Evolutionary conservation across 2,113 vertebrate species (phyloP).

Genomic region (Atractosteus spatula): DNA sequence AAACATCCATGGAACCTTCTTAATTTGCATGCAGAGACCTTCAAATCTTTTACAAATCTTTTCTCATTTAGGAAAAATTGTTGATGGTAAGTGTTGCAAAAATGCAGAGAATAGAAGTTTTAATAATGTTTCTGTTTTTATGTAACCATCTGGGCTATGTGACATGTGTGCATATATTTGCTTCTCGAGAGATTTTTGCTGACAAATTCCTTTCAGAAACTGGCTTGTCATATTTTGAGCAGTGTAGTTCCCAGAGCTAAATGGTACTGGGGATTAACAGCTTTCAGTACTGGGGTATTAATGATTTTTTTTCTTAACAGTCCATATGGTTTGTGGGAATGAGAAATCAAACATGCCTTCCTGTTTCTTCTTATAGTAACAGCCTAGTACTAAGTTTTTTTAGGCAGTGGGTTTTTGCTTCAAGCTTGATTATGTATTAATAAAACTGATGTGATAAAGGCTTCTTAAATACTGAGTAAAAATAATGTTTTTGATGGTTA

Average conservation of each 20-base stretch:
- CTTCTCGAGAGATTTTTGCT: neutral
- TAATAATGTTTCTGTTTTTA: neutral
- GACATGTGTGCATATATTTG: neutral
- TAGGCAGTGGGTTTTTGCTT: no score
- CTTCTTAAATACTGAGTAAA: no score
- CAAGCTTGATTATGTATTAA: no score
- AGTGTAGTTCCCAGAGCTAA: neutral
- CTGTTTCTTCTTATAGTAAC: neutral
- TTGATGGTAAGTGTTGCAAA: neutral
- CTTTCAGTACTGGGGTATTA: neutral
- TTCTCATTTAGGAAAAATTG: no score
- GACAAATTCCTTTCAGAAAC: constrained; percentile 5
- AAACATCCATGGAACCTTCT: no score
- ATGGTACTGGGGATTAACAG: neutral
- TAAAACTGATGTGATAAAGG: no score
- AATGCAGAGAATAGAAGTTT: neutral
- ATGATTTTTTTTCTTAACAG: neutral
- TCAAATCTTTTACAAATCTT: no score
- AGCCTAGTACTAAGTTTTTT: no score
- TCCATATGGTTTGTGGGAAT: neutral
- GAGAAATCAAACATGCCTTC: neutral
- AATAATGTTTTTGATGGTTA: no score
- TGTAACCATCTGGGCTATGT: neutral
- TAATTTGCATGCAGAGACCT: no score
- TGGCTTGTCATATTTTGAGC: neutral